Conservation (phyloP, 2,888 invertebrate genomes). For the Empis stercorea region DNA sequence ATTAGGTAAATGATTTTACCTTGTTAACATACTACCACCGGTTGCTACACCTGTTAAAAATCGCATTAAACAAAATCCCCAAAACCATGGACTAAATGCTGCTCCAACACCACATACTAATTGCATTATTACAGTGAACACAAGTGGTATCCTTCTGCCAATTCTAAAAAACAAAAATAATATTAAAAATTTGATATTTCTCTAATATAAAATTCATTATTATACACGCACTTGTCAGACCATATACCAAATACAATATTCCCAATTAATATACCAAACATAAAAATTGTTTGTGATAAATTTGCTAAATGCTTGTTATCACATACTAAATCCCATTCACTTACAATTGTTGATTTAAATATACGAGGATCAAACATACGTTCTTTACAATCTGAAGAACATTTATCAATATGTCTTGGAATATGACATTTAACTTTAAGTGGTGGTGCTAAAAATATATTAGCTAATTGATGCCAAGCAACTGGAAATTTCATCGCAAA, state of each 20-base stretch:
- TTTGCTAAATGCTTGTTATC: constrained; percentile 49
- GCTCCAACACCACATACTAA: constrained; percentile 56
- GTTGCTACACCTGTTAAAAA: constrained; percentile 63
- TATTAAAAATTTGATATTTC: too few relatives aligned
- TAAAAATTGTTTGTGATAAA: constrained; percentile 60
- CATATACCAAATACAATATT: constrained; percentile 59
- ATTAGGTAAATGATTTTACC: constrained; percentile 19
- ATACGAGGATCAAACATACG: constrained; percentile 48
- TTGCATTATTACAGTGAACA: constrained; percentile 60
- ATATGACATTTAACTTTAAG: constrained; percentile 41
- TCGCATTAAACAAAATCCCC: constrained; percentile 50
- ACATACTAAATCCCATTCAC: constrained; percentile 64
- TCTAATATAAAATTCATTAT: too few relatives aligned
- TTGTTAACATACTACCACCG: constrained; percentile 71
- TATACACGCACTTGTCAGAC: constrained; percentile 49
- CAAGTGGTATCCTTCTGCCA: constrained; percentile 61
- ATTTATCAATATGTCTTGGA: constrained; percentile 29
- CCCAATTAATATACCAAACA: constrained; percentile 62
- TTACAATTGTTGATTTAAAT: constrained; percentile 54
- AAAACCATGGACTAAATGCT: constrained; percentile 54
- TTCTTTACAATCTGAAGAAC: constrained; percentile 41
- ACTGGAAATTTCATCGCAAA: constrained; percentile 60
- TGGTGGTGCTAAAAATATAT: constrained; percentile 61
- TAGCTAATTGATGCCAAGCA: constrained; percentile 63
- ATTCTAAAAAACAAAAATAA: constrained; percentile 39